Evolutionary conservation across 2,888 invertebrate genomes (phyloP), one percentile per base, ranked within the genome.

Genomic region (Trachelus iudaicus): DNA sequence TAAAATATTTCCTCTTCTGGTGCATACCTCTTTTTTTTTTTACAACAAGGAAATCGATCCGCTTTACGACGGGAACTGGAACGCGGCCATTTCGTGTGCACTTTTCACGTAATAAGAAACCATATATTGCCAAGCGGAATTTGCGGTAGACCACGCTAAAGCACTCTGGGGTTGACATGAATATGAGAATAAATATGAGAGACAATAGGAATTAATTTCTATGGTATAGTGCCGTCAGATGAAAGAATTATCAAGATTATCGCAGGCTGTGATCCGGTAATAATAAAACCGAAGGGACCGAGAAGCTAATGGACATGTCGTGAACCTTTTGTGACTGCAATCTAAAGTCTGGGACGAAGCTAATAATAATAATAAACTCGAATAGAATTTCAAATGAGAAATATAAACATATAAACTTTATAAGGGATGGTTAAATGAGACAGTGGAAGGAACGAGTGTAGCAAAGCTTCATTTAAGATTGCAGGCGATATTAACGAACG

Each of bases 401-500:
- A 40, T 40, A 40, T 40, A 15, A 15, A 40, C 6, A 40, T 40
- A 40, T 40, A 40, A 40, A 15, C 40, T 6, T 15, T 40, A 15
- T 40, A 40, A 40, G 40, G 40, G 40, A 40, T 15, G 40, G 4
- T 15, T 23, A 40, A 40, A 40, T 6, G 40, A 23, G 40, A 40
- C 71, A 71, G 71, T 23, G 2, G 31, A 71, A 71, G 71, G 1
- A 71, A 34, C 4, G 23, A 13, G 12, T 3, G 31, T 71, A 15
- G 12, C 23, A 56, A 56, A 56, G 56, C 56, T 56, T 56, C 23
- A 9, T 56, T 23, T 71, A 71, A 71, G 71, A 34, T 34, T 71
- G 71, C 31, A 33, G 31, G 71, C 79, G 79, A 81, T 80, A 83
- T 84, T 84, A 84, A 82, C 81, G 81, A 81, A 79, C 68, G 76